Conservation (phyloP, 2,113 vertebrate genomes). For the Ondatra zibethicus region DNA sequence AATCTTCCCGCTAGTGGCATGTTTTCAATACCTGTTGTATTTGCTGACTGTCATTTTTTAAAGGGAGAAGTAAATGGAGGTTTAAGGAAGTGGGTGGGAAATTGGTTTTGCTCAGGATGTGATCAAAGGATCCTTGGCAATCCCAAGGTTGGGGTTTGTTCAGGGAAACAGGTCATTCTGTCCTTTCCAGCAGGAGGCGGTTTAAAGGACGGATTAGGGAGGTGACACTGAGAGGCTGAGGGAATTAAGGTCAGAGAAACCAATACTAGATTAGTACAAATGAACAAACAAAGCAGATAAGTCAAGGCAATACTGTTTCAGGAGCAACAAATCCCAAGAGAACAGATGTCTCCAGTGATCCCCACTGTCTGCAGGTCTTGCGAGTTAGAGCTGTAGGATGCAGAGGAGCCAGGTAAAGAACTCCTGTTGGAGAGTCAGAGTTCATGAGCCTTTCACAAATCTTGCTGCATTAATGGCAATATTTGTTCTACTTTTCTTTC, state of each 20-base stretch:
- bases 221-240: conserved; percentile 1
- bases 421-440: not conserved
- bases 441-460: not conserved
- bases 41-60: not conserved
- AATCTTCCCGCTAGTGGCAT: not conserved
- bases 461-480: not conserved
- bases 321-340: not conserved
- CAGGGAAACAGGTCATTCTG: conserved; percentile 1
- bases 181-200: conserved; percentile 11
- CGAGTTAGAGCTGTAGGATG: not conserved
- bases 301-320: not conserved
- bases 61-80: not conserved
- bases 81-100: not conserved
- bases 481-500: not conserved
- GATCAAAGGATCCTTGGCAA: not conserved
- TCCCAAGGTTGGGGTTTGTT: not conserved
- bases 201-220: conserved; percentile 33
- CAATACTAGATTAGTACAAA: not conserved
- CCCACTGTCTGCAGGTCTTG: not conserved
- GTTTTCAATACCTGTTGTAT: not conserved
- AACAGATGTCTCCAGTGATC: not conserved
- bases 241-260: conserved; percentile 25
- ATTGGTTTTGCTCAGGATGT: not conserved
- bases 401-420: not conserved
- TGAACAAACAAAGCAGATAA: not conserved